Conservation (phyloP, 2,797 vertebrate genomes). For the Acanthurus leucopareius region DNA sequence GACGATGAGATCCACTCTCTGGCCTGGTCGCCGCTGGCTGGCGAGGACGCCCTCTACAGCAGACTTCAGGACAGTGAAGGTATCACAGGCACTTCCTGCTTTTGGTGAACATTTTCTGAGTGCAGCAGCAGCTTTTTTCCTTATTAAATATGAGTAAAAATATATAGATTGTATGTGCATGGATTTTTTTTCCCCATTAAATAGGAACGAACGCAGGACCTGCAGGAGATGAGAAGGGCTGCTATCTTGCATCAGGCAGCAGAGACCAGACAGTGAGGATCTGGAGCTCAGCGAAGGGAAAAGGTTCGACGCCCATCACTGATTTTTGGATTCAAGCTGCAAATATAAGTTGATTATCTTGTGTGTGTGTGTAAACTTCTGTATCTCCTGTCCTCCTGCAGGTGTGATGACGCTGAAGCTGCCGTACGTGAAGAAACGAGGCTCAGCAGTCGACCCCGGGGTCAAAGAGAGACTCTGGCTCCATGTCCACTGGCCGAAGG, state of each 20-base stretch:
- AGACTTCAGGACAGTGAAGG: conserved; percentile 84
- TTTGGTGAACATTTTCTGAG: not conserved
- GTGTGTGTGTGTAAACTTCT: not conserved
- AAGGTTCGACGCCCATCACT: conserved; percentile 82
- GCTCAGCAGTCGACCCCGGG: conserved; percentile 86
- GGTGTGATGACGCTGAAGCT: conserved; percentile 92
- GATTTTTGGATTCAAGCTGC: not conserved
- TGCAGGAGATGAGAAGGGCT: conserved; percentile 81
- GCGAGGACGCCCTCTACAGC: conserved; percentile 79
- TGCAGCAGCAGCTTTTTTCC: not conserved
- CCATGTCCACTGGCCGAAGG: conserved; percentile 91
- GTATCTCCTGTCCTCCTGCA: conserved; percentile 43
- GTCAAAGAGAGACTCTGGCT: conserved; percentile 96
- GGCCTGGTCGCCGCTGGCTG: conserved; percentile 90
- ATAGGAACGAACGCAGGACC: conserved; percentile 69
- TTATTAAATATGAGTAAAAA: not conserved
- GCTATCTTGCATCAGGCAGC: conserved; percentile 94
- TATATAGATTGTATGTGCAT: not conserved
- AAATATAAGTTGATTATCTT: not conserved
- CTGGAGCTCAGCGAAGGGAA: conserved; percentile 92
- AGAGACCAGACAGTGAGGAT: conserved; percentile 96
- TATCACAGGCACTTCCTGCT: conserved; percentile 44
- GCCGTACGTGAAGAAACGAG: conserved; percentile 93
- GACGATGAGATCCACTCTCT: conserved; percentile 96
- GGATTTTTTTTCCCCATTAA: conserved; percentile 11